Evolutionary conservation across 2,797 vertebrate genomes (phyloP), one percentile per base, ranked within the genome.

Genomic region (Lophotriccus pileatus): DNA sequence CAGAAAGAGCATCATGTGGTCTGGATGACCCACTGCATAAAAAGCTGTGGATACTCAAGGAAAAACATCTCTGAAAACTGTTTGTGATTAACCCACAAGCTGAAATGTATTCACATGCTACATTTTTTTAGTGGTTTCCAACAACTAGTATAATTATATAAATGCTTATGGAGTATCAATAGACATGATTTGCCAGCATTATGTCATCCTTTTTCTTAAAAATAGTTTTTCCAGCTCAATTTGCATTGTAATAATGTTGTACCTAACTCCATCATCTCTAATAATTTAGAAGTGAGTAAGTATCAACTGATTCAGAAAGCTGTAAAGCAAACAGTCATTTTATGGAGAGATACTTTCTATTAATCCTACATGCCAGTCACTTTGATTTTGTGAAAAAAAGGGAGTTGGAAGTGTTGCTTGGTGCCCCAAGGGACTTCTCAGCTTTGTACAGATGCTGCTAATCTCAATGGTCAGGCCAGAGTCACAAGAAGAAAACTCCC

Each of bases 391-490:
- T 24, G 28, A 30, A 56, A 74, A 59, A 80, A 80, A 47, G 15
- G 27, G 64, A 43, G 56, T 44, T 70, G 2, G 1, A 87, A 77
- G 53, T 95, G 76, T 92, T 93, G 56, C 87, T 89, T 69, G 67
- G 84, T 81, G 79, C 88, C 87, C 84, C 94, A 96, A 96, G 96
- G 94, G 94, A 97, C 87, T 95, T 87, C 77, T 73, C 92, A 97
- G 97, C 93, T 95, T 96, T 96, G 92, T 97, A 87, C 80, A 95
- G 93, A 95, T 59, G 75, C 82, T 86, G 93, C 84, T 90, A 74
- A 85, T 89, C 82, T 93, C 83, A 88, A 19, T 79, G 56, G 72
- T 63, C 66, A 78, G 76, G 73, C 50, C 58, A 92, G 76, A 90
- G 85, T 87, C 73, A 75, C 87, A 91, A 77, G 87, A 90, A 89